Percentiles rank a stretch among this genome's conserved stretches.
These are phyloP conservation scores for Mormyrus lacerda DNA, from an alignment of 2,113 vertebrate genomes.

Conservation along the genomic window DNA sequence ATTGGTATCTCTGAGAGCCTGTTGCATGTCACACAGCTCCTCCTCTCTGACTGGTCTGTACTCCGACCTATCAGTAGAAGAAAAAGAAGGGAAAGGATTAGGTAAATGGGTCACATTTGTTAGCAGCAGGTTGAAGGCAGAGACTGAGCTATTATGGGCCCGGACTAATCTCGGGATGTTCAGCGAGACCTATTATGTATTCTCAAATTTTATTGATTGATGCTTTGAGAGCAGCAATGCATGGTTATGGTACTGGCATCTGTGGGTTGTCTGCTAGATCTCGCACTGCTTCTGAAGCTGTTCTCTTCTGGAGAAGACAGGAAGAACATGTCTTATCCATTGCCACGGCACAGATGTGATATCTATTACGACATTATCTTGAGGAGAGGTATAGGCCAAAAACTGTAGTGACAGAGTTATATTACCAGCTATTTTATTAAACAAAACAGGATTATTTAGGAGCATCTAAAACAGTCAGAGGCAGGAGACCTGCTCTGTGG, in stretches of 20 bases:
- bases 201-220: slow-evolving; percentile 13
- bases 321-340: neutral
- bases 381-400: neutral
- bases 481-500: neutral
- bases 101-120: neutral
- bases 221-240: slow-evolving; percentile 11
- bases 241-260: slow-evolving; percentile 50
- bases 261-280: slow-evolving; percentile 23
- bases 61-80: slow-evolving; percentile 50
- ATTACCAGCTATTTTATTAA: neutral
- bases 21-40: slow-evolving; percentile 29
- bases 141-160: neutral
- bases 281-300: neutral
- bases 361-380: neutral
- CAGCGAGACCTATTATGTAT: slow-evolving; percentile 19
- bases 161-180: slow-evolving; percentile 29
- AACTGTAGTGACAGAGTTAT: neutral
- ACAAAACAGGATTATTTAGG: neutral
- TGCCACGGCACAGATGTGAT: neutral
- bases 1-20: slow-evolving; percentile 42
- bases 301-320: neutral
- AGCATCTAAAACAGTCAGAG: neutral
- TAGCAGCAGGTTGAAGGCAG: slow-evolving; percentile 10
- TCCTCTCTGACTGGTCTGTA: slow-evolving; percentile 42
- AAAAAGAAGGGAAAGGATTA: slow-evolving; percentile 44